These are phyloP conservation scores for Bimastos eiseni DNA, from an alignment of 2,888 invertebrate species.

Conservation along the genomic window DNA sequence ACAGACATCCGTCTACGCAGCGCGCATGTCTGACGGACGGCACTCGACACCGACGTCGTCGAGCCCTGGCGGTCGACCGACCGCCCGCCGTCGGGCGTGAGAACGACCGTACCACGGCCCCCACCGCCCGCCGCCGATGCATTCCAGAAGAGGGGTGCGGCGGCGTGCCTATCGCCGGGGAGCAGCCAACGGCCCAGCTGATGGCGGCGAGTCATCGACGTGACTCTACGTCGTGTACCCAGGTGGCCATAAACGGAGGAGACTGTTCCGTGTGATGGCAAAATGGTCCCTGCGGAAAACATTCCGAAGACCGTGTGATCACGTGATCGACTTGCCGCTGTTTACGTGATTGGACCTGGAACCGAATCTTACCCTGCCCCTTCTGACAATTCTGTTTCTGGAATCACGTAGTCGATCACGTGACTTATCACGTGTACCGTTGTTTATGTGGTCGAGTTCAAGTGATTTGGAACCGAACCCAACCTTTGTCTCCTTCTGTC, in stretches of 20 bases:
- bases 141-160: not conserved
- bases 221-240: not conserved
- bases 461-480: no score
- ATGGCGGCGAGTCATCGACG: conserved; percentile 13
- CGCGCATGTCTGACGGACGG: not conserved
- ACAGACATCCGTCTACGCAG: not conserved
- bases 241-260: not conserved
- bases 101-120: not conserved
- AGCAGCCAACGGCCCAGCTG: not conserved
- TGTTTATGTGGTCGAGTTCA: no score
- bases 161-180: not conserved
- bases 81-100: not conserved
- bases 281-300: not conserved
- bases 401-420: no score
- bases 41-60: conserved; percentile 13
- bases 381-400: no score
- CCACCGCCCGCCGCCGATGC: not conserved
- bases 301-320: not conserved
- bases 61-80: not conserved
- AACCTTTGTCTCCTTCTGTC: no score
- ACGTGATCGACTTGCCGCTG: no score
- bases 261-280: not conserved
- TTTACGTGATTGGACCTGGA: no score
- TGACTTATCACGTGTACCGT: no score
- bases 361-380: no score